Evolutionary conservation across 2,888 invertebrate genomes (phyloP), one percentile per base, ranked within the genome.

Genomic region (Mamestra brassicae): DNA sequence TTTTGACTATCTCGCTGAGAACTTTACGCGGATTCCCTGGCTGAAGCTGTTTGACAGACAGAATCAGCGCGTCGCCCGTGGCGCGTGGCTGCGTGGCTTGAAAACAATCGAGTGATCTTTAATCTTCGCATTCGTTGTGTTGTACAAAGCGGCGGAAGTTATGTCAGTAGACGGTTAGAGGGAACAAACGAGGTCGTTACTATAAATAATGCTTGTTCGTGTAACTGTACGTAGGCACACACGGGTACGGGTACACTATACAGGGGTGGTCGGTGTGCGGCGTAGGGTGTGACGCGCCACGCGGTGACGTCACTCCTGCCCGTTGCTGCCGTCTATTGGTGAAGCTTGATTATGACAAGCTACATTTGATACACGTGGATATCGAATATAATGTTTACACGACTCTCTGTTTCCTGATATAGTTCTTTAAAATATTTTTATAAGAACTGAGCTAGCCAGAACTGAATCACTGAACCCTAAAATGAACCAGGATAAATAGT

Each of bases 171-270:
- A 71, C 36, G 34, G 62, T 63, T 52, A 71, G 60, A n/a, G 55
- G 2, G 34, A 50, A 66, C 45, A 57, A 77, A 81, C 60, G 80
- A 77, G 72, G 66, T 76, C 81, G 55, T 69, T 42, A 17, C 65
- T 77, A 81, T 60, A 72, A 76, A 66, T 81, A 81, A 62, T 70
- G 50, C 34, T 47, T 4, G 26, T 34, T 54, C 36, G 60, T 47
- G 8, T 67, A 11, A 11, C 50, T 52, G 52, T 2, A 52, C 26
- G 52, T 47, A 26, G 26, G 26, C 26, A 17, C 11, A 26, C 34
- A 57, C 64, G 36, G 36, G 45, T 26, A n/a, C n/a, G n/a, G n/a
- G n/a, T n/a, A n/a, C n/a, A n/a, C n/a, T 17, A 34, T 17, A 54
- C 26, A 5, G 15, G 68, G 47, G 26, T 11, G 64, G 34, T 1